Evolutionary conservation across 1,140 invertebrate species (phyloP).

Genomic region (Gyrodactylus bullatarudis): DNA sequence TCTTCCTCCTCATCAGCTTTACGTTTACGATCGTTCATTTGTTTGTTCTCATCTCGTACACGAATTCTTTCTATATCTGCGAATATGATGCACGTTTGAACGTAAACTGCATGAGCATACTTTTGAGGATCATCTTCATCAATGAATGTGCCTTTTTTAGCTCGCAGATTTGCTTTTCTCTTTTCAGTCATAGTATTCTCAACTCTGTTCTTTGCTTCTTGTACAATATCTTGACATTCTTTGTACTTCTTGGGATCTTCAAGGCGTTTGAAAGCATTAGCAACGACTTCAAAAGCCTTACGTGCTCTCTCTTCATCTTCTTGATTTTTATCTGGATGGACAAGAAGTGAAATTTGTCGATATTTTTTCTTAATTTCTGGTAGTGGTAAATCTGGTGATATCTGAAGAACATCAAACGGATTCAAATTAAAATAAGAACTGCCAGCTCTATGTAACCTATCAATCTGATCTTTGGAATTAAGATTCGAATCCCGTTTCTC

Average conservation of each 20-base stretch:
- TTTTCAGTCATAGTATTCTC: constrained; percentile 20
- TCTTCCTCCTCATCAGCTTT: neutral
- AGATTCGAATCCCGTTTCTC: neutral
- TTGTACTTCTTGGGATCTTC: constrained; percentile 69
- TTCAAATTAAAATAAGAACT: constrained; percentile 6
- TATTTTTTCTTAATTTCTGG: constrained; percentile 89
- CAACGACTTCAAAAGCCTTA: constrained; percentile 39
- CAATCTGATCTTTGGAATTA: constrained; percentile 3
- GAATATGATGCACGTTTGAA: constrained; percentile 1
- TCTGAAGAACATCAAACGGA: constrained; percentile 11
- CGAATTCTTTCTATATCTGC: neutral
- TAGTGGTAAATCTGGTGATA: constrained; percentile 49
- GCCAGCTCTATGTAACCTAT: constrained; percentile 4
- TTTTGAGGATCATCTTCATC: constrained; percentile 4
- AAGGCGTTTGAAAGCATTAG: constrained; percentile 71
- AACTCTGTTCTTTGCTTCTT: constrained; percentile 40
- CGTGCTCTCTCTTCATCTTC: constrained; percentile 74
- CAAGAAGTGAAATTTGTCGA: constrained; percentile 39
- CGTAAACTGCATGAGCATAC: neutral
- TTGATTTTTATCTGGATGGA: constrained; percentile 92
- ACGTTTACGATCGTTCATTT: neutral
- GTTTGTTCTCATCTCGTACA: neutral
- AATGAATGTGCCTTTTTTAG: neutral
- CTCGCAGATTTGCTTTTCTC: constrained; percentile 58
- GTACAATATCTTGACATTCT: constrained; percentile 73